Conservation (phyloP, 2,888 invertebrate genomes). For the Caenorhabditis sp. region DNA sequence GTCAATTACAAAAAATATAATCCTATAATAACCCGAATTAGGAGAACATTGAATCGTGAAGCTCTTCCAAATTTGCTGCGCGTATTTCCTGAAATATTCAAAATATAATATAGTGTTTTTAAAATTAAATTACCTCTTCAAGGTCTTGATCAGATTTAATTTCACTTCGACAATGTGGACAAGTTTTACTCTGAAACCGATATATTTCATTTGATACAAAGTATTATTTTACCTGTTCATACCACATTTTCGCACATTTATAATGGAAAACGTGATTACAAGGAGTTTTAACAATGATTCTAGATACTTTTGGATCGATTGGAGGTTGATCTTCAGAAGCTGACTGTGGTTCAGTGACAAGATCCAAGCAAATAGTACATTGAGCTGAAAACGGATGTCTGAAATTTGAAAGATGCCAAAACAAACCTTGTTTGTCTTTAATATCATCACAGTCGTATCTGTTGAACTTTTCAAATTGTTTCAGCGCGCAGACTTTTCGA, state of each 20-base stretch:
- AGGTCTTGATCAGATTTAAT: conserved; percentile 20
- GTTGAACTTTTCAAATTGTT: background rate
- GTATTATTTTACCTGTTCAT: conserved; percentile 11
- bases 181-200: conserved; percentile 7
- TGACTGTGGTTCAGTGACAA: background rate
- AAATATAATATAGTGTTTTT: too few species aligned
- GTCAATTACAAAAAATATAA: background rate
- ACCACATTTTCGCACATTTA: conserved; percentile 28
- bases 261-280: conserved; percentile 33
- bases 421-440: background rate
- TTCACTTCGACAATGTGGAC: conserved; percentile 30
- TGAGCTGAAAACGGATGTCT: conserved; percentile 1
- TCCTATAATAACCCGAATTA: too few species aligned
- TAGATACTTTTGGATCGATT: background rate
- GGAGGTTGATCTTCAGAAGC: background rate
- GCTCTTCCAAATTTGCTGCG: conserved; percentile 20
- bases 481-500: background rate
- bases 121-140: conserved; percentile 21
- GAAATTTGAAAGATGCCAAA: too few species aligned
- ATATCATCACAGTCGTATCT: background rate
- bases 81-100: too few species aligned
- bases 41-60: conserved; percentile 33
- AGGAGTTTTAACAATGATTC: conserved; percentile 13
- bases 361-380: conserved; percentile 29
- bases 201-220: background rate